Evolutionary conservation across 2,797 vertebrate genomes (phyloP), one percentile per base, ranked within the genome.

Genomic region (Anniella stebbinsi): DNA sequence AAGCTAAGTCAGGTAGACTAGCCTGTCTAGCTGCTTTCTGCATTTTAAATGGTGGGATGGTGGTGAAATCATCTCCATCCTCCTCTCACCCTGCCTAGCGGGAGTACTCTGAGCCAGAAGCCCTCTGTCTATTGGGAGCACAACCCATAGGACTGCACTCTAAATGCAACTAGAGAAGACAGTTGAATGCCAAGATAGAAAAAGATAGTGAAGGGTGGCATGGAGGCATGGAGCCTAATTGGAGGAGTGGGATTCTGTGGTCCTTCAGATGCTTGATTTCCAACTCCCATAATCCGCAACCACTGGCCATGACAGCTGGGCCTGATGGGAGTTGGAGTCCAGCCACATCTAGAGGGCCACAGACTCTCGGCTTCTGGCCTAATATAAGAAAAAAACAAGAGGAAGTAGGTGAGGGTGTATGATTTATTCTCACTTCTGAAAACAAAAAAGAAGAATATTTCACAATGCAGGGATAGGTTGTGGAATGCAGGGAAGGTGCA

Each of bases 361-460:
- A 63, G 18, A 63, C 23, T 63, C 60, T 23, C 60, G 36, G 10
- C 45, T 4, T 57, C 41, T 60, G 17, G 12, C 13, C 9, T 11
- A 54, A 54, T 73, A 28, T 73, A 75, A 81, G 13, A 69, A 5
- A 28, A 85, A 86, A 80, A 41, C 70, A 86, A 25, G 15, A 67
- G 18, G 54, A 72, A 63, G 2, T 72, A 25, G 28, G 30, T 2
- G 15, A 76, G 30, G 21, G 23, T 48, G 38, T n/a, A 73, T 21
- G 25, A 63, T 25, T 8, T 51, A 48, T 51, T 66, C 54, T 66
- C 15, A 33, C 41, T 66, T 25, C 54, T 85, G 38, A 72, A 87
- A 70, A 70, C 18, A n/a, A 12, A 75, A 66, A 86, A 67, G 41
- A 80, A 17, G 73, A 88, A 72, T 84, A 80, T 72, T 87, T 88